Base-by-base conservation (phyloP, 2,888 invertebrate genomes). In the Dermolepida albohirtum region DNA sequence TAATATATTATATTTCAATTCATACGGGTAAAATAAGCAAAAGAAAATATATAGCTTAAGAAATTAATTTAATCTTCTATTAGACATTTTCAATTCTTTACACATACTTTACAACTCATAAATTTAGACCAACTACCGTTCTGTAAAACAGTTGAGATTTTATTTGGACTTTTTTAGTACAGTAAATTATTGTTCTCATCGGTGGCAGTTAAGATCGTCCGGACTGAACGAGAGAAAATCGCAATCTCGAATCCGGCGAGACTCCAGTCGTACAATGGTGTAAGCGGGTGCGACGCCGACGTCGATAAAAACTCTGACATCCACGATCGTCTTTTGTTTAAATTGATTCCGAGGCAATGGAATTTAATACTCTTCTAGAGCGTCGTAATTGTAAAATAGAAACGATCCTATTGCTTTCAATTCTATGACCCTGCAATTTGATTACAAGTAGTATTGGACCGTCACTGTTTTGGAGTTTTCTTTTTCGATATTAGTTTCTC, bases 241-340 rank as follows among this genome's bases (percentile, higher is more conserved):
- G 59, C 47, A 43, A 17, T 47, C 49, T n/a, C 34, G 34, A 62
- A 47, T 62, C 59, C 59, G 14, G 16, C 49, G 47, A 43, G 47
- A 54, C 54, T 40, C 10, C 17, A 34, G 43, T 10, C 10, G 44
- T 5, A 43, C 43, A 27, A 40, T 43, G 17, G 41, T 17, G 16
- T 14, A 40, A 41, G n/a, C 64, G 51, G 49, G 34, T 22, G 52
- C 41, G 51, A 39, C 47, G 27, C 47, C 12, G 41, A n/a, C 66
- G 59, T 43, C 47, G 73, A 77, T 75, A 79, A 78, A 79, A 78
- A 78, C 72, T 77, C 77, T 73, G 74, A 75, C 76, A 76, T 76
- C 73, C 74, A 75, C 76, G 76, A 79, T 78, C 74, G 78, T 77
- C 79, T 79, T 79, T 80, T 80, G 80, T 79, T 78, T 80, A 67